A percentile compares a stretch with the other conserved stretches of the same genome.
phyloP scores from a whole-genome alignment of 2,888 invertebrate genomes.

The Limnephilus rhombicus region DNA sequence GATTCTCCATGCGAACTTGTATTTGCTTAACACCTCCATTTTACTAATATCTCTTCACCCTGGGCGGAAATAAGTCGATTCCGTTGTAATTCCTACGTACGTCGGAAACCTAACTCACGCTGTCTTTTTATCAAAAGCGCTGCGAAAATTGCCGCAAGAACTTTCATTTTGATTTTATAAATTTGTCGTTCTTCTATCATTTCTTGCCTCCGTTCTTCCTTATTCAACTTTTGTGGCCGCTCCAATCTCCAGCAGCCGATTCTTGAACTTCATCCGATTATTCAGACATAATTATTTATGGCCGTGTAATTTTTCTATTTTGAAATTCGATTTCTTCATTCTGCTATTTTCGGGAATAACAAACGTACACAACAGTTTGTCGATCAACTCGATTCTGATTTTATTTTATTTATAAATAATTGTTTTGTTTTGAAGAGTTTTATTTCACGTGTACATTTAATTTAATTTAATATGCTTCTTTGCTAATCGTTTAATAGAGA shows the following conservation, averaged over 20 bases:
- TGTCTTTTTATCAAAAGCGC: background rate
- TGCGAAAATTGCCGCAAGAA: background rate
- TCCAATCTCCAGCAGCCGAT: background rate
- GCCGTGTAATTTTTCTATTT: background rate
- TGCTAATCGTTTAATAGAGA: too few species aligned
- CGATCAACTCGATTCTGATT: background rate
- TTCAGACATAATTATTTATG: background rate
- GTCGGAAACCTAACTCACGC: background rate
- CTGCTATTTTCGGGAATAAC: background rate
- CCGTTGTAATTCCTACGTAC: too few species aligned
- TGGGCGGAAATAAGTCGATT: background rate
- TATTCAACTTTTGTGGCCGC: background rate
- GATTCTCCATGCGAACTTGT: constrained; percentile 39
- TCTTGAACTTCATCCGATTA: background rate
- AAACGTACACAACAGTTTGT: background rate
- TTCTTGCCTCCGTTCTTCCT: background rate
- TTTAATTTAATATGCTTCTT: too few species aligned
- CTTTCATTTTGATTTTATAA: constrained; percentile 23
- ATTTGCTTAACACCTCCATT: constrained; percentile 33
- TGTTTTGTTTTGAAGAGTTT: too few species aligned
- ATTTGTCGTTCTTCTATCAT: background rate
- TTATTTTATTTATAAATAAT: too few species aligned
- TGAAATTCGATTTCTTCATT: background rate
- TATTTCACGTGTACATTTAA: too few species aligned
- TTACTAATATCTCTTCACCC: constrained; percentile 28